Evolutionary conservation across 2,888 invertebrate genomes (phyloP), one percentile per base, ranked within the genome.

Genomic region (Anagyrus pseudococci): DNA sequence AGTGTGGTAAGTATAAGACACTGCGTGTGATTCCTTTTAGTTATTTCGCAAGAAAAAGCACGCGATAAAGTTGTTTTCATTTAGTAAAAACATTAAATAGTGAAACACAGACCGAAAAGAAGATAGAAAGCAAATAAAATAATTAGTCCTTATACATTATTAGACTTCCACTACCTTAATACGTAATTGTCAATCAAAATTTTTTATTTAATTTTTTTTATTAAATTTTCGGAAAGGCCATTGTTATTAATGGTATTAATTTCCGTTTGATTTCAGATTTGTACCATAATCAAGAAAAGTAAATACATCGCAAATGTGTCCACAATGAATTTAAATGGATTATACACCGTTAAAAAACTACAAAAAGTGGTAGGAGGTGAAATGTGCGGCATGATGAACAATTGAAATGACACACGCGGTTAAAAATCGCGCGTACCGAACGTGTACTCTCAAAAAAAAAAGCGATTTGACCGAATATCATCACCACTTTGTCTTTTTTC

Each of bases 251-350:
- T 44, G 25, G 22, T 33, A 63, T 54, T 54, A 17, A 54, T 60
- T 60, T 29, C 62, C 33, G 46, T 76, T 66, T 75, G 70, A 64
- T 78, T 78, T 68, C 78, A 78, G 78, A 73, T 78, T 72, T 77
- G 77, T 77, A 78, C 74, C 72, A 73, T 78, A 78, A 73, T 76
- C 76, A 70, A 72, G 72, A 76, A 73, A 74, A 71, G 69, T 73
- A 77, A 74, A 71, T 74, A 72, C 75, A 76, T 72, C 72, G 70
- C 71, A 71, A 76, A 72, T 75, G 75, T 76, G 74, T 74, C 75
- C 71, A 69, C 74, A 72, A 71, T 69, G 72, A 74, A 70, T 71
- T 73, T 70, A 70, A 74, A 72, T 72, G 73, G 75, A 75, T 72
- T 70, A 69, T 71, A 72, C 71, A 71, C 67, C 66, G 71, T 68